Conservation (phyloP, 2,113 vertebrate genomes). For the Tursiops truncatus region DNA sequence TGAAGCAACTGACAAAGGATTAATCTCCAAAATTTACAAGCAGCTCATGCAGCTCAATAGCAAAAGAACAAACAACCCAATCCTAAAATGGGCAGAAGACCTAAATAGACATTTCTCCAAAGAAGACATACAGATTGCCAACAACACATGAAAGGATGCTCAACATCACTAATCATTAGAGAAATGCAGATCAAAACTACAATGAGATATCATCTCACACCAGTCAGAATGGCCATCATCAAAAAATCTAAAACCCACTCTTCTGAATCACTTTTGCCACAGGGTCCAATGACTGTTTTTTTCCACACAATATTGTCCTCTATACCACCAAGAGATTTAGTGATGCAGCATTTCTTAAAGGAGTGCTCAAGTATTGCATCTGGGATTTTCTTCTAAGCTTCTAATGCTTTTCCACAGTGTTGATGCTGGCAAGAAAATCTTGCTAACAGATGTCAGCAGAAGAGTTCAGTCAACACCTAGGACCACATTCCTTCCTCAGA, state of each 20-base stretch:
- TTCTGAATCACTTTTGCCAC: background rate
- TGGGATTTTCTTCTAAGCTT: background rate
- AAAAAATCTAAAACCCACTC: background rate
- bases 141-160: too few relatives aligned
- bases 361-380: background rate
- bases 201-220: too few relatives aligned
- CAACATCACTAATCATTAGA: too few relatives aligned
- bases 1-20: too few relatives aligned
- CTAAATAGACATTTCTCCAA: too few relatives aligned
- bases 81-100: too few relatives aligned
- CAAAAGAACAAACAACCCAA: too few relatives aligned
- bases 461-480: background rate
- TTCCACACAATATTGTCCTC: background rate
- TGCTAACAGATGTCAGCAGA: background rate
- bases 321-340: background rate
- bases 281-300: background rate
- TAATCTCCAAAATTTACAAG: too few relatives aligned
- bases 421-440: conserved; percentile 14
- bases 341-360: background rate
- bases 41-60: too few relatives aligned
- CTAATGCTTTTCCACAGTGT: background rate
- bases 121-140: too few relatives aligned
- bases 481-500: background rate
- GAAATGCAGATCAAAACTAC: too few relatives aligned
- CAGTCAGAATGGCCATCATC: too few relatives aligned